phyloP scores from a whole-genome alignment of 1,140 invertebrate species.

The Teleogryllus occipitalis region DNA sequence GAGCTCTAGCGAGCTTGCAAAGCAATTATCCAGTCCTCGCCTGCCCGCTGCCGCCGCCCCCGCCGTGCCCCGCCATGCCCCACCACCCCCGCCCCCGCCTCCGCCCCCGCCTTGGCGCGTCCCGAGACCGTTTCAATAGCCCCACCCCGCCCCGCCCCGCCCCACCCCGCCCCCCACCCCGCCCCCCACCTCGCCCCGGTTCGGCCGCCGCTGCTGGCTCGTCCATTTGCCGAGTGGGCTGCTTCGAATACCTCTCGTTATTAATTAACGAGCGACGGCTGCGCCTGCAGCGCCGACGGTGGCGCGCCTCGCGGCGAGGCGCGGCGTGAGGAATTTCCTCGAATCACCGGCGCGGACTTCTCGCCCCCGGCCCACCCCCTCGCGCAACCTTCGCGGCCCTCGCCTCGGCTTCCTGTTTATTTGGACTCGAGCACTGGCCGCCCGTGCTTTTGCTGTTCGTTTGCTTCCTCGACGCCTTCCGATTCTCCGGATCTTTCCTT shows the following conservation, averaged over 20 bases:
- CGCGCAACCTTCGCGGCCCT: too few relatives aligned
- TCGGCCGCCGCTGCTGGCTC: not conserved
- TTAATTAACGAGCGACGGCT: not conserved
- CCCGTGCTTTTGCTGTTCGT: too few relatives aligned
- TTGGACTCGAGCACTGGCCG: too few relatives aligned
- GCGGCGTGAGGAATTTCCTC: not conserved
- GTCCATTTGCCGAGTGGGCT: not conserved
- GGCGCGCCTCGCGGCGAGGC: too few relatives aligned
- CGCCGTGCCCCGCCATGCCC: too few relatives aligned
- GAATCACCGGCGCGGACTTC: not conserved
- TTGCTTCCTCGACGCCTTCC: too few relatives aligned
- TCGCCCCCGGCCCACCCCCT: not conserved
- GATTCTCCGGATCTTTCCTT: too few relatives aligned
- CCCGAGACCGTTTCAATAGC: not conserved
- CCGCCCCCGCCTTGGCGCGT: not conserved
- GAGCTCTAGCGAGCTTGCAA: not conserved
- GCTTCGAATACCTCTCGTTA: slow-evolving; percentile 3
- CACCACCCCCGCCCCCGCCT: too few relatives aligned
- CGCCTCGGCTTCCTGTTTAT: too few relatives aligned
- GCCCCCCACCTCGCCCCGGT: too few relatives aligned
- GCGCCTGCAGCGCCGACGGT: not conserved
- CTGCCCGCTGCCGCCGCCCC: not conserved
- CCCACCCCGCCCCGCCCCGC: too few relatives aligned
- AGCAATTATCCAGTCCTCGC: not conserved
- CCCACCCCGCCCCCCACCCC: too few relatives aligned